These are phyloP conservation scores for Cremastobaeus sp. DNA, from an alignment of 2,888 invertebrate species.

Conservation along the genomic window DNA sequence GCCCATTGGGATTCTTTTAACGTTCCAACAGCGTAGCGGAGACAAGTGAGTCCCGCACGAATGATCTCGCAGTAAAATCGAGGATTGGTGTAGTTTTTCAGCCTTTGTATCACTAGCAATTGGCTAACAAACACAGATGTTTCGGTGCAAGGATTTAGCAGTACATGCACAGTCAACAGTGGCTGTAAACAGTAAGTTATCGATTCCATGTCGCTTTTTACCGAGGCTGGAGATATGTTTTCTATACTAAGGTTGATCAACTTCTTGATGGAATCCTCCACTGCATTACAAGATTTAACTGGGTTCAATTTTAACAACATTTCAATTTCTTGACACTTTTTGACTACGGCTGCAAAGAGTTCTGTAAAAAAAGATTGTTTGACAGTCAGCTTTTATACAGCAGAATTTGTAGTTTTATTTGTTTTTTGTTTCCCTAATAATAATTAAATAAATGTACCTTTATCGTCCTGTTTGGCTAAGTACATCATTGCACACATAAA, in stretches of 20 bases:
- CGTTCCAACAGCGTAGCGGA: constrained; percentile 91
- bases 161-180: constrained; percentile 89
- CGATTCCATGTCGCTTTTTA: constrained; percentile 81
- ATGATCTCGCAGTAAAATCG: constrained; percentile 93
- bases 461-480: constrained; percentile 89
- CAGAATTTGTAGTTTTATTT: no score
- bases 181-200: constrained; percentile 88
- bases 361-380: no score
- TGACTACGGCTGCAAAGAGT: constrained; percentile 83
- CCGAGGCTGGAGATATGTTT: constrained; percentile 79
- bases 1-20: constrained; percentile 95
- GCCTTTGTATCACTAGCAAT: constrained; percentile 88
- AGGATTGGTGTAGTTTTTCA: constrained; percentile 88
- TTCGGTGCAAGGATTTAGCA: constrained; percentile 91
- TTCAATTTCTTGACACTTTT: constrained; percentile 88
- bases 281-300: constrained; percentile 80
- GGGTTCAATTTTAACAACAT: constrained; percentile 81
- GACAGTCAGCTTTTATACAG: no score
- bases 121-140: constrained; percentile 89
- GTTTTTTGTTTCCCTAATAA: no score
- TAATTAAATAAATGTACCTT: no score
- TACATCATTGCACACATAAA: constrained; percentile 90
- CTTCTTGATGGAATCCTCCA: constrained; percentile 82
- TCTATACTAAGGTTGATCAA: constrained; percentile 83
- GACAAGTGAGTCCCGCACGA: constrained; percentile 91